Evolutionary conservation across 2,888 invertebrate species (phyloP), one percentile per base, ranked within the genome.

Genomic region (Barypeithes pellucidus): DNA sequence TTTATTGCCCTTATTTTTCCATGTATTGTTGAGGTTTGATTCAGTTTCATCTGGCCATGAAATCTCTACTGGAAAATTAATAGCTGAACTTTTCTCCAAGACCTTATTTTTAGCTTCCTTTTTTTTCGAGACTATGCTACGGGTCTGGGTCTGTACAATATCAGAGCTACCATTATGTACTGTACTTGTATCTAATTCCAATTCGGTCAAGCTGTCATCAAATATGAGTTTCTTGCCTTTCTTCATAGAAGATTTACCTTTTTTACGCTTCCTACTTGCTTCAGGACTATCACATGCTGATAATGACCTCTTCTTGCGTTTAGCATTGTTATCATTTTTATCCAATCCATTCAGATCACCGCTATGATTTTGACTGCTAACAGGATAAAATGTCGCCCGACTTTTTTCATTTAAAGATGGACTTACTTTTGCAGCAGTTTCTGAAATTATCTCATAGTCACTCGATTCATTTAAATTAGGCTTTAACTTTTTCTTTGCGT

Each of bases 241-340:
- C 14, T 22, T 54, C 14, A 14, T 33, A 54, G 33, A 29, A 9
- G 22, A 9, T 24, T 20, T 41, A 7, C 14, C 24, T 43, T 61
- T 61, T 45, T 43, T 61, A 12, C 45, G 43, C 14, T 61, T 61
- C 3, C 43, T 8, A 29, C 1, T 24, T 9, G 16, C 14, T 24
- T 45, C 29, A 8, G 61, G 61, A 29, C 22, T 60, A 20, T 61
- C 45, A 61, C 45, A 61, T 7, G 39, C 39, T 20, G 60, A 39
- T 3, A 60, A 16, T n/a, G n/a, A 12, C n/a, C 60, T 39, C n/a
- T 60, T 60, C n/a, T 59, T 59, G 11, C 36, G 3, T 18, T 36
- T 59, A 59, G 24, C 18, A 41, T 20, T 11, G 22, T 50, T 24
- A 22, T n/a, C 20, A 1, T 54, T 29, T 33, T 54, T 33, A 54